Conservation (phyloP, 2,888 invertebrate species). For the Apamea monoglypha region DNA sequence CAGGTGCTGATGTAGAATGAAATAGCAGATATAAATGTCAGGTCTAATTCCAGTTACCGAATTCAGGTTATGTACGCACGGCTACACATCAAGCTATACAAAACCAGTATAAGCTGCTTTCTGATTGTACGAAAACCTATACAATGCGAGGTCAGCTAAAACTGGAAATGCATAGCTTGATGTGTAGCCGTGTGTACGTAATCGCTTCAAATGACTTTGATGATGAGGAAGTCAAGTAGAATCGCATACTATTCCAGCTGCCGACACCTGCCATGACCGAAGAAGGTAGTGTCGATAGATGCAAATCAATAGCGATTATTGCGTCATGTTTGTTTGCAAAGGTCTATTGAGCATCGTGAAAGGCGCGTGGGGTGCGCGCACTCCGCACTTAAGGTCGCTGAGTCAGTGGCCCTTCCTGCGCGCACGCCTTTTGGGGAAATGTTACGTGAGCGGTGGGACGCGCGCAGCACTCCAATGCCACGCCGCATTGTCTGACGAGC, state of each 20-base stretch:
- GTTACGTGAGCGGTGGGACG: slow-evolving; percentile 85
- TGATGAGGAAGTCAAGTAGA: slow-evolving; percentile 39
- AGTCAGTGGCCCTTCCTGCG: slow-evolving; percentile 88
- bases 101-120: no score
- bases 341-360: slow-evolving; percentile 83
- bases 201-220: slow-evolving; percentile 40
- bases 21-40: slow-evolving; percentile 29
- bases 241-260: slow-evolving; percentile 51
- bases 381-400: slow-evolving; percentile 80
- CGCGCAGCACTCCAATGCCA: slow-evolving; percentile 81
- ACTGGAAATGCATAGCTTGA: no score
- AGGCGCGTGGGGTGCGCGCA: slow-evolving; percentile 78
- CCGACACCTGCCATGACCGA: slow-evolving; percentile 71
- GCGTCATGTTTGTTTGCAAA: slow-evolving; percentile 77
- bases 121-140: no score
- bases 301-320: slow-evolving; percentile 81
- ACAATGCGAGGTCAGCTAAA: no score
- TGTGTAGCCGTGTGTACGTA: no score
- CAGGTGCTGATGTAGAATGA: slow-evolving; percentile 3
- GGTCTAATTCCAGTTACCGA: slow-evolving; percentile 19
- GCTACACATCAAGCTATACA: no score
- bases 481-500: slow-evolving; percentile 75
- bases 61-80: slow-evolving; percentile 43
- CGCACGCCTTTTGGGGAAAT: slow-evolving; percentile 82
- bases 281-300: slow-evolving; percentile 75